Base-by-base conservation (phyloP, 1,140 invertebrate genomes). In the Magallana angulata region DNA sequence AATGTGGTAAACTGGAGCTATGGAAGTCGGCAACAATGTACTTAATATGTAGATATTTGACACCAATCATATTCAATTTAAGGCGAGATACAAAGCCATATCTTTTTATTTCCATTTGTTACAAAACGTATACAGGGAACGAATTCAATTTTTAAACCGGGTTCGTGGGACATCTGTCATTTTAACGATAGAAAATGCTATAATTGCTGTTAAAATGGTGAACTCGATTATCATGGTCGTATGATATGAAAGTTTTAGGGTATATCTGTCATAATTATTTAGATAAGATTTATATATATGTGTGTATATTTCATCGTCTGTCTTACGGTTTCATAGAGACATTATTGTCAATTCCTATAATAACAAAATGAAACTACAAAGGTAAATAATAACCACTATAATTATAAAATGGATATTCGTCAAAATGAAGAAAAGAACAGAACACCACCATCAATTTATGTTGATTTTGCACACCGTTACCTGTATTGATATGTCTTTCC, bases 401-500 rank as follows among this genome's bases (percentile, higher is more conserved):
- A n/a, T n/a, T n/a, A n/a, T 11, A 8, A 36, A 4, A 48, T 48
- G 36, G 5, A 48, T 48, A 48, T 48, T 48, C 36, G 36, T 48
- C 36, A 48, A 48, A 48, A 48, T 48, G 36, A 48, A 48, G n/a
- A 71, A 24, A 8, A 71, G 18, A 30, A n/a, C n/a, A n/a, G n/a
- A n/a, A 76, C 5, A 30, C 68, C 24, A 9, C 12, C 24, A 11
- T 14, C 68, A 76, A 8, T 9, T 12, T n/a, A 62, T 62, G 60
- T 62, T 16, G 60, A 30, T 30, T 12, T 76, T 62, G 14, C 60
- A 24, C 12, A 5, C 36, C 24, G n/a, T 85, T 91, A 97, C 97
- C 97, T 90, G 97, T 97, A 94, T 97, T 97, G 84, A 98, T 95
- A 82, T 96, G 96, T 58, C 98, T 96, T 96, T 98, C 97, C 92